Evolutionary conservation across 2,888 invertebrate species (phyloP), one percentile per base, ranked within the genome.

Genomic region (Maniola hyperantus): DNA sequence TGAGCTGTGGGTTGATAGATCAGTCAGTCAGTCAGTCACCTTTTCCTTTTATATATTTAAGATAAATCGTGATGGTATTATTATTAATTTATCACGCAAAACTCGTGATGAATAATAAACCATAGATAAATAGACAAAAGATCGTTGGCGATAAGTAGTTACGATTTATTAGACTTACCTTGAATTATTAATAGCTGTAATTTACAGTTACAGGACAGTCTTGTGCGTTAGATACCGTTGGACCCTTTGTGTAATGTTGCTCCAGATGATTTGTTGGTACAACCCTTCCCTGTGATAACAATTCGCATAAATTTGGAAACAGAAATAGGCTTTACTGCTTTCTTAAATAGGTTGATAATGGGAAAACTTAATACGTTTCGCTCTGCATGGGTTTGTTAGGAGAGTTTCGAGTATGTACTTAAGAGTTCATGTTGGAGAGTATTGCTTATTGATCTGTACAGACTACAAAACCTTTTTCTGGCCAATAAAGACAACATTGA

Each of bases 131-230:
- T 48, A 13, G 13, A 1, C 6, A 62, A 46, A 53, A 54, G 34
- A 50, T 36, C 20, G 46, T 36, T 51, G 57, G 54, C 50, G 66
- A 66, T 69, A 66, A 67, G 67, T 62, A 64, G 61, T 65, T 54
- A 59, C 53, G 62, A 67, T 69, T 67, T 67, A 69, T 67, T 63
- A 64, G 65, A 66, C 64, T 68, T 71, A 67, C 67, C 71, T 66
- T 62, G 55, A 63, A 66, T 68, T 72, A 75, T 73, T 75, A 76
- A 73, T 73, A 71, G 72, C 66, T 50, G 64, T 73, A 73, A 75
- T 73, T 74, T 73, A 73, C 60, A 57, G 57, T 53, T 57, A 68
- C 54, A 55, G 55, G 66, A 59, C 68, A 73, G 71, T 70, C 66
- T 69, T 63, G 69, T 68, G 69, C 68, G 66, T 65, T 66, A 61